Evolutionary conservation across 2,113 vertebrate genomes (phyloP).

Genomic region (Eulemur macaco): DNA sequence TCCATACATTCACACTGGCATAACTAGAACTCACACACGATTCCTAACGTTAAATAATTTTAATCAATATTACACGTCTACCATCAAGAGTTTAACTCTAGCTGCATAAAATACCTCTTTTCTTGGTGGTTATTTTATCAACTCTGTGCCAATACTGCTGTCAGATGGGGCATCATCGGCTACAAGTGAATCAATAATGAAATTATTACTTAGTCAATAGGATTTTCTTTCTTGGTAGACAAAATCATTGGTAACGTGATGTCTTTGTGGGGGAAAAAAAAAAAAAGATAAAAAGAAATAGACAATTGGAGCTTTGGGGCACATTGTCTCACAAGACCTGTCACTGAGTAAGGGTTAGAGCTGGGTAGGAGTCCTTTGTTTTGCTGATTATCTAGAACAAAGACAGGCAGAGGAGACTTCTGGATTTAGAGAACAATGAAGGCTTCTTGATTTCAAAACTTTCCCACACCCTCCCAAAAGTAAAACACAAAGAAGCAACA

Average conservation of each 20-base stretch:
- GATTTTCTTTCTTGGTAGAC: slow-evolving; percentile 19
- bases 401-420: not conserved
- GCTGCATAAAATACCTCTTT: not conserved
- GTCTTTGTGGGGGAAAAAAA: not conserved
- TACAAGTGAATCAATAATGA: slow-evolving; percentile 12
- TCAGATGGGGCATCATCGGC: not conserved
- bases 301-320: not conserved
- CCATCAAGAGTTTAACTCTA: not conserved
- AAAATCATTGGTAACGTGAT: slow-evolving; percentile 24
- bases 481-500: not conserved
- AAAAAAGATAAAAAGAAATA: not conserved
- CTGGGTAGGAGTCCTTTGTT: not conserved
- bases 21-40: not conserved
- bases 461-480: not conserved
- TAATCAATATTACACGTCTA: not conserved
- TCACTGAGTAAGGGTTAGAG: not conserved
- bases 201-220: slow-evolving; percentile 35
- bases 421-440: not conserved
- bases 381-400: not conserved
- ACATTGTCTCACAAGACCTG: not conserved
- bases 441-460: not conserved
- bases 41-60: not conserved
- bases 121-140: not conserved
- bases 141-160: not conserved
- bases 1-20: not conserved